These are phyloP conservation scores for Amphiura filiformis DNA, from an alignment of 35 echinoderm and acorn worm species.

Conservation along the genomic window DNA sequence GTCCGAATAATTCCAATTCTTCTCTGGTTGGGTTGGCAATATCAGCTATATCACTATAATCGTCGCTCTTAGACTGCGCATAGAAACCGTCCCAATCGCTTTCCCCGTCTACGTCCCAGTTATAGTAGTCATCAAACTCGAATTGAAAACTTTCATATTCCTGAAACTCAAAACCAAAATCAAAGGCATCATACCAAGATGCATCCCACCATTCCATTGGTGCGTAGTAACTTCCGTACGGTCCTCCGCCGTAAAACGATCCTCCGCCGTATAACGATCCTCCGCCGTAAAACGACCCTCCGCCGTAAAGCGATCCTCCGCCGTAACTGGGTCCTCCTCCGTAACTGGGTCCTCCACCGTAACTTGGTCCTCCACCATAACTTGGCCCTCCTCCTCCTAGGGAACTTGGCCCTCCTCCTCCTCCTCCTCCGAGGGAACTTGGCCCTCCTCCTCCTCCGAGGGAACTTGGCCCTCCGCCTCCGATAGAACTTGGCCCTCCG, in stretches of 20 bases:
- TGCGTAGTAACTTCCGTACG: not conserved
- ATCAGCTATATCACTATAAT: conserved; percentile 85
- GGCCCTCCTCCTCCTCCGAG: not conserved
- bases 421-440: not conserved
- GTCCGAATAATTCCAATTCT: conserved; percentile 64
- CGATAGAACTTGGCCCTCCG: not conserved
- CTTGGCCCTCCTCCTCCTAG: not conserved
- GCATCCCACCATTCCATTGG: conserved; percentile 26
- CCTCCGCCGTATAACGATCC: not conserved
- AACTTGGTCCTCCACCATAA: not conserved
- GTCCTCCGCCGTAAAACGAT: not conserved
- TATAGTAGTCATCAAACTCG: conserved; percentile 72
- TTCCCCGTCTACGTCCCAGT: conserved; percentile 61
- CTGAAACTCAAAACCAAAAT: not conserved
- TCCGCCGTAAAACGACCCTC: not conserved
- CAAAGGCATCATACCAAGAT: conserved; percentile 19
- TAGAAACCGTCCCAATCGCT: conserved; percentile 92
- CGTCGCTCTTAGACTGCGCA: conserved; percentile 67
- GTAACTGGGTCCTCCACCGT: not conserved
- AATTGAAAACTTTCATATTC: conserved; percentile 29
- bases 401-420: not conserved
- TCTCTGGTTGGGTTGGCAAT: too few species aligned
- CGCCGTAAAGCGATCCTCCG: not conserved
- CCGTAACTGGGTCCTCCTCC: not conserved
- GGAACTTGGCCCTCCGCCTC: not conserved